Evolutionary conservation across 2,113 vertebrate genomes (phyloP).

Genomic region (Piprites chloris): DNA sequence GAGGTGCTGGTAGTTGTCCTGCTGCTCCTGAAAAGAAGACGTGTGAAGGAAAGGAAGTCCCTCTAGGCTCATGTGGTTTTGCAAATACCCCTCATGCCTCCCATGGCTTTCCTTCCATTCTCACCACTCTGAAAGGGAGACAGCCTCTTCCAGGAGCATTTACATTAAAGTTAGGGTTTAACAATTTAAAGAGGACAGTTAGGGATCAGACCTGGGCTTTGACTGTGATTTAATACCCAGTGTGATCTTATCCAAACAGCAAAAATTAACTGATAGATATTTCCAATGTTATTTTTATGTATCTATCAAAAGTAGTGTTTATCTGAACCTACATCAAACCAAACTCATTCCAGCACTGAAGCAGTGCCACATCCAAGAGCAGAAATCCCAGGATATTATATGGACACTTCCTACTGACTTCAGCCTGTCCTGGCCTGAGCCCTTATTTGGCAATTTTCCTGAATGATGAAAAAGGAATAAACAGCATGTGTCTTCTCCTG

Average conservation of each 20-base stretch:
- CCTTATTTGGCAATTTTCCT: conserved; percentile 25
- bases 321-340: neutral
- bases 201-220: neutral
- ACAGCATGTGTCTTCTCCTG: neutral
- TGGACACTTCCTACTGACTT: neutral
- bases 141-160: neutral
- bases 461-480: neutral
- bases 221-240: neutral
- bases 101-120: neutral
- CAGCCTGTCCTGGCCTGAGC: neutral
- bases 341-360: neutral
- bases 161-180: neutral
- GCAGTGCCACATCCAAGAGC: neutral
- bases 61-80: neutral
- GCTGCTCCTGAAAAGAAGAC: neutral
- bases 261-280: neutral
- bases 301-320: neutral
- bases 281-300: neutral
- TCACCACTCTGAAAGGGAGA: neutral
- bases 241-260: neutral
- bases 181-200: neutral
- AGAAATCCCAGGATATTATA: neutral
- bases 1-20: neutral
- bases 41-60: neutral
- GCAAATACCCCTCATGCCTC: neutral